phyloP scores from a whole-genome alignment of 2,888 invertebrate species.

The Dicycla oo region DNA sequence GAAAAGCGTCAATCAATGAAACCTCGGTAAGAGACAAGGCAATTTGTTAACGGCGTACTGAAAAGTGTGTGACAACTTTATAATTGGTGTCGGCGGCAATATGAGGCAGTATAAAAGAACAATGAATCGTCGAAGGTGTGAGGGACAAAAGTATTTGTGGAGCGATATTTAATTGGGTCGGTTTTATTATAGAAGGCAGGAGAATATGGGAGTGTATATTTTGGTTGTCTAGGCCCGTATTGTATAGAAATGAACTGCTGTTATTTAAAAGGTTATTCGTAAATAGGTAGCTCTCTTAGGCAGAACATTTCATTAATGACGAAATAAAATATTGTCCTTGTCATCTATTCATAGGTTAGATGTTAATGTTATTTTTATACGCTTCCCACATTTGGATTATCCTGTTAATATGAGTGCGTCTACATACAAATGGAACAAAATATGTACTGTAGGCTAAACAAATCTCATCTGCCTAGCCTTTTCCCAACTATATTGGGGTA shows the following conservation, averaged over 20 bases:
- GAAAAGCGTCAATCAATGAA: slow-evolving; percentile 65
- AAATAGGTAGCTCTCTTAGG: background rate
- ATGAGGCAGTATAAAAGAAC: slow-evolving; percentile 63
- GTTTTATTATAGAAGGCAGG: slow-evolving; percentile 6
- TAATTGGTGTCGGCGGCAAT: slow-evolving; percentile 75
- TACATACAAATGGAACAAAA: background rate
- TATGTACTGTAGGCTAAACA: background rate
- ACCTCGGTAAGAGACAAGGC: slow-evolving; percentile 51
- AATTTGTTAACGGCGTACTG: slow-evolving; percentile 67
- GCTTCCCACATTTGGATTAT: background rate
- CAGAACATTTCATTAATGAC: background rate
- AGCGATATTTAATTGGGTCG: slow-evolving; percentile 45
- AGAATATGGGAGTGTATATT: slow-evolving; percentile 23
- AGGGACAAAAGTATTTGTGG: slow-evolving; percentile 51
- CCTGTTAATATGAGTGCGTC: background rate
- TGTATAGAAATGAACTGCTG: background rate
- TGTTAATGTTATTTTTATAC: background rate
- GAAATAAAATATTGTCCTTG: background rate
- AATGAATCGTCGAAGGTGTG: slow-evolving; percentile 55
- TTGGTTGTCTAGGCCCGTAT: background rate
- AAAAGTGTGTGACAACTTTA: slow-evolving; percentile 71
- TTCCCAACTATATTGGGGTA: too few relatives aligned
- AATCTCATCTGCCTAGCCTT: too few relatives aligned
- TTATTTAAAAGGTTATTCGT: background rate
- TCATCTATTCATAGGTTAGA: background rate